Evolutionary conservation across 2,113 vertebrate species (phyloP).

Genomic region (Strigops habroptila): DNA sequence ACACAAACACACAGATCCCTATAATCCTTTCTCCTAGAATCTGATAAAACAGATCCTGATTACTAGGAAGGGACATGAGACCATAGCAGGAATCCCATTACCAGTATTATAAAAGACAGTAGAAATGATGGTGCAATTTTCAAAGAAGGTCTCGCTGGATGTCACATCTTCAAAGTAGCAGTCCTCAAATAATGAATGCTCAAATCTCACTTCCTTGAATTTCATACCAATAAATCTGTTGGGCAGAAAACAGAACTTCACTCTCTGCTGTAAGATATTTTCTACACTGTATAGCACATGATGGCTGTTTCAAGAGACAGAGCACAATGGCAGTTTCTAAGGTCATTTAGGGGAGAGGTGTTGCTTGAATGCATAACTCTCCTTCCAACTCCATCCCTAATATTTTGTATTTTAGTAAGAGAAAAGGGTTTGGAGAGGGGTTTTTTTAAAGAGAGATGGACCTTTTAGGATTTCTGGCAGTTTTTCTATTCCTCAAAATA

Average conservation of each 20-base stretch:
- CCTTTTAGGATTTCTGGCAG: background rate
- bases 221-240: conserved; percentile 90
- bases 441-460: background rate
- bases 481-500: background rate
- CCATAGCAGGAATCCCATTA: conserved; percentile 21
- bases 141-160: conserved; percentile 91
- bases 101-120: conserved; percentile 94
- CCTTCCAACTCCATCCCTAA: background rate
- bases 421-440: background rate
- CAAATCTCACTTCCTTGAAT: conserved; percentile 92
- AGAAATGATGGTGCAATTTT: conserved; percentile 91
- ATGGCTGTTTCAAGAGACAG: background rate
- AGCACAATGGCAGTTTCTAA: background rate
- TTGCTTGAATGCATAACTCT: background rate
- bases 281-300: background rate
- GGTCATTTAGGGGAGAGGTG: background rate
- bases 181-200: conserved; percentile 88
- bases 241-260: background rate
- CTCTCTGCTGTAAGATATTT: background rate
- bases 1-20: background rate
- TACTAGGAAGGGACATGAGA: background rate
- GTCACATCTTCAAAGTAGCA: conserved; percentile 94
- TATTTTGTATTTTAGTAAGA: background rate
- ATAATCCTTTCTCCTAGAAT: background rate
- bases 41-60: background rate